These are phyloP conservation scores for Leptinotarsa undecemlineata DNA, from an alignment of 1,140 invertebrate species.

Conservation along the genomic window DNA sequence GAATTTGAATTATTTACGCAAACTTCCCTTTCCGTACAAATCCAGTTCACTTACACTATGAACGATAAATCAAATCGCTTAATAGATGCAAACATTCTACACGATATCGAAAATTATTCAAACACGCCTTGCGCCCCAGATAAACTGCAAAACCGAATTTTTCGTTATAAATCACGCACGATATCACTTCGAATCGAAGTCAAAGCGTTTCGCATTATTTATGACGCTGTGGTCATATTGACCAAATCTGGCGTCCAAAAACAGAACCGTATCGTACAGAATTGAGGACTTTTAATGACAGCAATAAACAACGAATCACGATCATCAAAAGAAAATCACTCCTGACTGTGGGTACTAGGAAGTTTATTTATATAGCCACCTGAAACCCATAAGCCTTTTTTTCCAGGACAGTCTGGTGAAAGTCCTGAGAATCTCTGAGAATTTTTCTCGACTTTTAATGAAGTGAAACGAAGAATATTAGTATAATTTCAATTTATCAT, in stretches of 20 bases:
- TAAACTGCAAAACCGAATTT: constrained; percentile 18
- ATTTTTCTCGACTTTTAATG: too few species aligned
- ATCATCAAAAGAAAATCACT: too few species aligned
- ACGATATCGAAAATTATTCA: constrained; percentile 6
- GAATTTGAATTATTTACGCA: too few species aligned
- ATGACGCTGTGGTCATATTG: constrained; percentile 5
- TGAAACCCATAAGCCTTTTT: too few species aligned
- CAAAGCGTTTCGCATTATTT: constrained; percentile 15
- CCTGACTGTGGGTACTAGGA: not conserved
- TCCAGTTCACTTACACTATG: too few species aligned
- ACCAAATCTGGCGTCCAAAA: not conserved
- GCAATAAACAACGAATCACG: too few species aligned
- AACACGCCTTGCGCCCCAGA: constrained; percentile 1
- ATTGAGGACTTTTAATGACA: not conserved
- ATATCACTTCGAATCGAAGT: constrained; percentile 13
- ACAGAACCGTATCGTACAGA: not conserved
- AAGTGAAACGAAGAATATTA: too few species aligned
- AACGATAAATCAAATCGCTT: constrained; percentile 1
- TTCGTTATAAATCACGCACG: constrained; percentile 16
- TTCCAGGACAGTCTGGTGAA: too few species aligned
- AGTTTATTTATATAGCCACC: too few species aligned
- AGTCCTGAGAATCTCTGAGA: too few species aligned
- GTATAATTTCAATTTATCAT: too few species aligned
- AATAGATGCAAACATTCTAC: constrained; percentile 8
- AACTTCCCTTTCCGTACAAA: too few species aligned